Base-by-base conservation (phyloP, 2,113 vertebrate genomes). In the Castor canadensis region DNA sequence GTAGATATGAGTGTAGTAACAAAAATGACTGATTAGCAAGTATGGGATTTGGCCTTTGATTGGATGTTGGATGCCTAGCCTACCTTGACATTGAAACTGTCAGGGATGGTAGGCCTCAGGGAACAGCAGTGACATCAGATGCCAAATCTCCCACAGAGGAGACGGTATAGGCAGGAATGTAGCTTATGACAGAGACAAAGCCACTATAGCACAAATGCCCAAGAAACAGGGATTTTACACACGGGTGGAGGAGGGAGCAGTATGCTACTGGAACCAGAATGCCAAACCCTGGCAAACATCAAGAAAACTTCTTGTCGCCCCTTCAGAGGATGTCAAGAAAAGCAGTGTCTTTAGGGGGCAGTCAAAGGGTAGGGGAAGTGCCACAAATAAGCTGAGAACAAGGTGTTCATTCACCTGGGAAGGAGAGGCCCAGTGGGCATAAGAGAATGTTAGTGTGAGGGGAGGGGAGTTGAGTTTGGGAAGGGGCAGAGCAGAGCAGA, bases 161-260 rank as follows among this genome's bases (percentile, higher is more conserved):
- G 85, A 24, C 6, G 38, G 17, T 32, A 22, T 64, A 43, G 45
- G n/a, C 49, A 62, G 35, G 77, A 69, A 4, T 6, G 10, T 64
- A 17, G 5, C 11, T 16, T 17, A 9, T 16, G 35, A 11, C 38
- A 80, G 32, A 43, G 40, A 40, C 76, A 28, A 8, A 16, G 15
- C 35, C 56, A 38, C n/a, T 1, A 2, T 1, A 69, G 32, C 49
- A 30, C 28, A 47, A 54, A 45, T 9, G 20, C 24, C 6, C n/a
- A 49, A 45, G 64, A n/a, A 47, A 38, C 0, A 10, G 47, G 62
- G 8, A 3, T 91, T 76, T 66, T 28, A 24, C 24, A 49, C 45
- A 10, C 0, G 20, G 69, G 43, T 0, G 6, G 32, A 15, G 32
- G 77, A 54, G n/a, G 24, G 9, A 6, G 76, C 2, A 12, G 19